Percentiles rank a stretch among this genome's conserved stretches.
phyloP scores from a whole-genome alignment of 2,888 invertebrate genomes.

The Epinotia nisella region DNA sequence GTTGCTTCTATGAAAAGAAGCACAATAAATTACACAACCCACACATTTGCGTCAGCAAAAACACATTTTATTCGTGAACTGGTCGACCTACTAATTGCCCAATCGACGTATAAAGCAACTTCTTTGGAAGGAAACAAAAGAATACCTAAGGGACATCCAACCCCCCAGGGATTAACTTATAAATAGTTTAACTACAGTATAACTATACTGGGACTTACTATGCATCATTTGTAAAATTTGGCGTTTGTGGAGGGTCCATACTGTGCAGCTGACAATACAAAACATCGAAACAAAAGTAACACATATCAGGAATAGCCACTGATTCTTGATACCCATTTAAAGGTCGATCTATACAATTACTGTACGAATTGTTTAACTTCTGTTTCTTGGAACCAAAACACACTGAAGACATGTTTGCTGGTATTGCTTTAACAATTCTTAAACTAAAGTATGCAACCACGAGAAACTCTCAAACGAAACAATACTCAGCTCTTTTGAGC shows the following conservation, averaged over 20 bases:
- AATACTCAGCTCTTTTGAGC: slow-evolving; percentile 50
- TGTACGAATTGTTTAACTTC: slow-evolving; percentile 90
- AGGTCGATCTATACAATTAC: slow-evolving; percentile 85
- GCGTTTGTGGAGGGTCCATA: slow-evolving; percentile 95
- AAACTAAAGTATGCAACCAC: slow-evolving; percentile 63
- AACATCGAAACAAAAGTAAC: slow-evolving; percentile 99
- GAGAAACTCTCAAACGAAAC: slow-evolving; percentile 65
- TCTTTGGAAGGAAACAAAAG: slow-evolving; percentile 30
- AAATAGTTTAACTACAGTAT: slow-evolving; percentile 40
- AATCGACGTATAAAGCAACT: slow-evolving; percentile 31
- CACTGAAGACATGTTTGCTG: slow-evolving; percentile 91
- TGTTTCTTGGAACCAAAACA: slow-evolving; percentile 97
- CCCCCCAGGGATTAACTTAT: slow-evolving; percentile 15
- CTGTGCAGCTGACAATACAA: slow-evolving; percentile 97
- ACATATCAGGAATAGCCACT: slow-evolving; percentile 97
- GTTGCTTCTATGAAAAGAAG: slow-evolving; percentile 4
- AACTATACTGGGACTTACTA: slow-evolving; percentile 89
- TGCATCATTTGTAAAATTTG: slow-evolving; percentile 97
- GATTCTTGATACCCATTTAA: slow-evolving; percentile 81
- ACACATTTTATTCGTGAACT: slow-evolving; percentile 19
- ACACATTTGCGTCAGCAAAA: slow-evolving; percentile 25
- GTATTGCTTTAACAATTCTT: slow-evolving; percentile 54
- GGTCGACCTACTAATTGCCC: slow-evolving; percentile 33
- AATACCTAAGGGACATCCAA: slow-evolving; percentile 22
- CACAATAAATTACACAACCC: slow-evolving; percentile 17